Base-by-base conservation (phyloP, 2,888 invertebrate genomes). In the Oligia fasciuncula region DNA sequence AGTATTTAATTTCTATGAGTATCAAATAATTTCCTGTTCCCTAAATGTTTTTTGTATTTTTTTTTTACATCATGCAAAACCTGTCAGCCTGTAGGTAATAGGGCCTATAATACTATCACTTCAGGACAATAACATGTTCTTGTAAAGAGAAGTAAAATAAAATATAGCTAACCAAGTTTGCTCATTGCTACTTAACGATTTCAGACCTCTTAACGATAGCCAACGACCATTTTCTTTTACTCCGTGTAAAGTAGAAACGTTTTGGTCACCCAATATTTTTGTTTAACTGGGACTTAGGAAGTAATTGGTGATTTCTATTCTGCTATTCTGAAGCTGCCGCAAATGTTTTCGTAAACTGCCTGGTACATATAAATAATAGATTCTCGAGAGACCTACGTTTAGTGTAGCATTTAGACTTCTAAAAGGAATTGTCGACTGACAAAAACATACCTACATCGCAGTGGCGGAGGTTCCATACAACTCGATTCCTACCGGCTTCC, bases 221-320 rank as follows among this genome's bases (percentile, higher is more conserved):
- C 29, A 0, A 46, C 29, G 17, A 23, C 5, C 54, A 29, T 35
- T 72, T 23, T 54, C 23, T 74, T 19, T 49, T 23, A 23, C n/a
- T n/a, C n/a, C n/a, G n/a, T 23, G 6, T 6, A 54, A 43, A 43
- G 6, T 5, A 62, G 49, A 14, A 62, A 74, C 9, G 19, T 62
- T 75, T 17, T 19, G 17, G 23, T 6, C 35, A n/a, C n/a, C 1
- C 9, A n/a, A 49, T 40, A 76, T 51, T 75, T 75, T 75, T 49
- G 2, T 51, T 51, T 9, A 40, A 75, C 49, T 51, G 14, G 4
- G 17, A 4, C 60, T 0, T n/a, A 40, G 9, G 40, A 49, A 35
- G 14, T 43, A 70, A 54, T 73, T 73, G 75, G 11, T 0, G 17
- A 8, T 74, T 49, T 74, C 49, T 76, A n/a, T 60, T 62, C 49